A percentile compares a stretch with the other conserved stretches of the same genome.
phyloP scores from a whole-genome alignment of 1,140 invertebrate genomes.

The Chironomus tepperi region DNA sequence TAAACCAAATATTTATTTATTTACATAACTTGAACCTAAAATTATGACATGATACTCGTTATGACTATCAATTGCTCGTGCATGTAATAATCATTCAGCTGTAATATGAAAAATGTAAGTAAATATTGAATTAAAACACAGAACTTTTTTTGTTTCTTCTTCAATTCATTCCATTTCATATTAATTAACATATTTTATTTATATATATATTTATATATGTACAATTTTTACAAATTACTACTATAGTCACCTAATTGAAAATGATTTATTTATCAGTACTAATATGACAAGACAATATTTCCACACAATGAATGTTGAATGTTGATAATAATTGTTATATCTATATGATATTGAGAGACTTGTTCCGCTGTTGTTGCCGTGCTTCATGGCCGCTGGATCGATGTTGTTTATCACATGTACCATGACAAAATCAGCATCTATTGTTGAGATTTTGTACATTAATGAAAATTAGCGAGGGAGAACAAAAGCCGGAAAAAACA shows the following conservation, averaged over 20 bases:
- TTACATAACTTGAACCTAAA: too few relatives aligned
- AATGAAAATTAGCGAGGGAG: too few relatives aligned
- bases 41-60: too few relatives aligned
- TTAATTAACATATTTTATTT: too few relatives aligned
- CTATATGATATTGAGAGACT: slow-evolving; percentile 5
- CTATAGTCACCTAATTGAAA: slow-evolving; percentile 21
- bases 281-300: slow-evolving; percentile 15
- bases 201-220: too few relatives aligned
- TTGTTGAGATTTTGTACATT: neutral
- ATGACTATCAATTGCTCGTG: too few relatives aligned
- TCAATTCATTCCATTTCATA: too few relatives aligned
- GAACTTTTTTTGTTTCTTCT: too few relatives aligned
- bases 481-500: neutral
- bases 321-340: slow-evolving; percentile 9
- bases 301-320: neutral
- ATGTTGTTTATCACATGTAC: slow-evolving; percentile 19
- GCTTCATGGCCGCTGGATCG: neutral
- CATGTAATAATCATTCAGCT: too few relatives aligned
- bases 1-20: too few relatives aligned
- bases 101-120: too few relatives aligned
- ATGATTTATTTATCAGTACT: slow-evolving; percentile 17
- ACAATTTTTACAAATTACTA: neutral
- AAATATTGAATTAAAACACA: too few relatives aligned
- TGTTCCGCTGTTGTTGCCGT: neutral
- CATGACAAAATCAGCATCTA: slow-evolving; percentile 12